Percentiles rank a stretch among this genome's conserved stretches.
phyloP scores from a whole-genome alignment of 1,140 invertebrate species.

The Hyphantria cunea region DNA sequence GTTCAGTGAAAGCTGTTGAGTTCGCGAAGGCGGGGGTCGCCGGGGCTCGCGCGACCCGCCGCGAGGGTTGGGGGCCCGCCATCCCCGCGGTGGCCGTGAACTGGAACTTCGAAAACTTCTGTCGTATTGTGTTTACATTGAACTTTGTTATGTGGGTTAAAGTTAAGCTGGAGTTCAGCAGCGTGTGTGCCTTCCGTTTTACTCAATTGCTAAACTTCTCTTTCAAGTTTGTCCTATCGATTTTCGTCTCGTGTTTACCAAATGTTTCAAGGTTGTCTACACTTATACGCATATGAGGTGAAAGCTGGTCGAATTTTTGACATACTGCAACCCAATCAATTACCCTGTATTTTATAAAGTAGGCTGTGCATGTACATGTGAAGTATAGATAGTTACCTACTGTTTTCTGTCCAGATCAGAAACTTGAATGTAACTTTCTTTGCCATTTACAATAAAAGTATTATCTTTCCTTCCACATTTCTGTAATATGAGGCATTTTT shows the following conservation, averaged over 20 bases:
- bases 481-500: too few relatives aligned
- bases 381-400: too few relatives aligned
- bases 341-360: too few relatives aligned
- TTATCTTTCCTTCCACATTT: too few relatives aligned
- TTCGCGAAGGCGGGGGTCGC: slow-evolving; percentile 4
- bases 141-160: slow-evolving; percentile 82
- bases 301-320: too few relatives aligned
- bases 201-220: slow-evolving; percentile 74
- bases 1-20: slow-evolving; percentile 2
- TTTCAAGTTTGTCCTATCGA: slow-evolving; percentile 75
- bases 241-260: slow-evolving; percentile 78
- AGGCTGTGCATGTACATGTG: too few relatives aligned
- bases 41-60: neutral
- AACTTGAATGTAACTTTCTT: too few relatives aligned
- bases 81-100: slow-evolving; percentile 69
- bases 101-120: slow-evolving; percentile 76
- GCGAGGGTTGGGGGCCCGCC: slow-evolving; percentile 11
- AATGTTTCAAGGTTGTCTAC: slow-evolving; percentile 72
- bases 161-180: slow-evolving; percentile 78
- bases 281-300: slow-evolving; percentile 1
- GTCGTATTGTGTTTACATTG: slow-evolving; percentile 80
- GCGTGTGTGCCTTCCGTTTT: slow-evolving; percentile 72
- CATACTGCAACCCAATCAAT: too few relatives aligned
- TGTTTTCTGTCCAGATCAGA: too few relatives aligned
- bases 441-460: too few relatives aligned